phyloP scores from a whole-genome alignment of 2,113 vertebrate species.

The Rutilus rutilus region DNA sequence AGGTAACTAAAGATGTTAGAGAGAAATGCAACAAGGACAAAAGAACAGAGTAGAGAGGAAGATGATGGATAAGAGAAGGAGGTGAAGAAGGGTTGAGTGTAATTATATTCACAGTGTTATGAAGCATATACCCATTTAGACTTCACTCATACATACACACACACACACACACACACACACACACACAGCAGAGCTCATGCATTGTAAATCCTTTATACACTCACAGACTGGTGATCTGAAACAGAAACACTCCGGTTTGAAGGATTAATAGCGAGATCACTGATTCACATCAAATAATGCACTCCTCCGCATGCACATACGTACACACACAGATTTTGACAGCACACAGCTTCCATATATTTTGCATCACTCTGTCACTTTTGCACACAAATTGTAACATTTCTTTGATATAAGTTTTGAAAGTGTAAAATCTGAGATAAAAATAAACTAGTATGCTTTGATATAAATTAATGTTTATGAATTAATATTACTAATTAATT shows the following conservation, averaged over 20 bases:
- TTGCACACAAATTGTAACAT: neutral
- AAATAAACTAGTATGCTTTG: neutral
- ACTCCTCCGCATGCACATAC: constrained; percentile 46
- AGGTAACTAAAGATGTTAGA: neutral
- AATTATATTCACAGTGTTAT: constrained; percentile 29
- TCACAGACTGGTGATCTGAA: constrained; percentile 38
- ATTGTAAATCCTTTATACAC: constrained; percentile 48
- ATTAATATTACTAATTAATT: neutral
- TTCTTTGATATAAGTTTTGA: no score
- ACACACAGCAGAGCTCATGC: constrained; percentile 35
- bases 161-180: neutral
- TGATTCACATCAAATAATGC: constrained; percentile 50
- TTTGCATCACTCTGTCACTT: neutral
- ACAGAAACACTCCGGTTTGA: constrained; percentile 42
- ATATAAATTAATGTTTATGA: neutral
- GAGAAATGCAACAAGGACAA: neutral
- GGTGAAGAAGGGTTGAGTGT: constrained; percentile 14
- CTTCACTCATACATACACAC: neutral
- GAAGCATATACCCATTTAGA: neutral
- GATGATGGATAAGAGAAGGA: neutral
- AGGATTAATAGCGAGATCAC: constrained; percentile 51
- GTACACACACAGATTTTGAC: neutral
- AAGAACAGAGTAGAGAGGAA: neutral
- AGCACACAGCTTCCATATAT: constrained; percentile 22
- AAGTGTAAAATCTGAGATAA: neutral